Base-by-base conservation (phyloP, 2,797 vertebrate species). In the Tauraco hartlaubi region DNA sequence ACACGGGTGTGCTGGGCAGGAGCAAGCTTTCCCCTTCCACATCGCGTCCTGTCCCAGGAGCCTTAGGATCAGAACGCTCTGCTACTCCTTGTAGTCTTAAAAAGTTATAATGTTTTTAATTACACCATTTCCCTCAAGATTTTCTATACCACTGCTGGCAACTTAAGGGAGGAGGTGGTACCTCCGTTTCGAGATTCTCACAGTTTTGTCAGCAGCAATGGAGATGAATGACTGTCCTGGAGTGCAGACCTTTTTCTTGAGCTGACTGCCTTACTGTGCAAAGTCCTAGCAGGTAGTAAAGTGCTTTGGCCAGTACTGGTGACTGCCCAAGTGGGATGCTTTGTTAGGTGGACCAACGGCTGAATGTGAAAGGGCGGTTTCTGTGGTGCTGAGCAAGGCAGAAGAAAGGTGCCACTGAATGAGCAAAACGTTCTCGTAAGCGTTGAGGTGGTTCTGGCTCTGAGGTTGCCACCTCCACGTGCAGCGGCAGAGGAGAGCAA, bases 61-160 rank as follows among this genome's bases (percentile, higher is more conserved):
- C 2, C 0, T 25, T 16, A 11, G 17, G 11, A 59, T 63, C 20
- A 19, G 56, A 59, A 33, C 0, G 0, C 28, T 41, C 58, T 76
- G 43, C 55, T 78, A 2, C 43, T 49, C 62, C 20, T 29, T 18
- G 5, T 41, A 19, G 41, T 88, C 63, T 23, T 20, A 15, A 85
- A 9, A 52, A 69, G 35, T 63, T 56, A 7, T 16, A 39, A 29
- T 28, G 33, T 22, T 67, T 28, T 22, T 48, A 59, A 64, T 72
- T 23, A 31, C 22, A 29, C 10, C 2, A 3, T 39, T 81, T 92
- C 69, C 48, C 85, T 86, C 8, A 12, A 56, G 72, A 20, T 68
- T 90, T 44, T 31, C 15, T 8, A 15, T n/a, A 3, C 54, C 11
- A 1, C 9, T 71, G 14, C 33, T 71, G 80, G 28, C 58, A 88